Base-by-base conservation (phyloP, 2,797 vertebrate genomes). In the Orestias chungarensis region DNA sequence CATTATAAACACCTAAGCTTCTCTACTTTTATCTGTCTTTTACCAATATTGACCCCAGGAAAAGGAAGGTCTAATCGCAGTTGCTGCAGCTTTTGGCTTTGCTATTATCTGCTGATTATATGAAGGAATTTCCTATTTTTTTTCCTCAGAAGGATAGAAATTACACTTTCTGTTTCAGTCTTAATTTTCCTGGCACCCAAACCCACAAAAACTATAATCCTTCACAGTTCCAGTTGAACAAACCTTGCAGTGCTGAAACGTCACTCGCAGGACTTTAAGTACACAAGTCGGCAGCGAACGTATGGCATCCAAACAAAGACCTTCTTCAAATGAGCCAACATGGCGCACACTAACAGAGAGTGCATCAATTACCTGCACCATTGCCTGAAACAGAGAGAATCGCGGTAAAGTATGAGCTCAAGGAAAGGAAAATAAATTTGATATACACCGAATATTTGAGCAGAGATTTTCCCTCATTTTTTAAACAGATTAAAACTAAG, bases 191-290 rank as follows among this genome's bases (percentile, higher is more conserved):
- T 1, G 7, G 12, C 23, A 62, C n/a, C 12, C 35, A 40, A 42
- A 42, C 2, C 8, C n/a, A 25, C 4, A 40, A 40, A 52, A 25
- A 25, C 50, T 14, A 12, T 27, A 27, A 25, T 12, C 3, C 1
- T 27, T 25, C 12, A 52, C 15, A 67, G n/a, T 0, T 35, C 1
- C 31, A 6, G 1, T 43, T 29, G 64, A 18, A 77, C 86, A 5
- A 20, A 91, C 91, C 89, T 92, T 99, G 90, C 98, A 99, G 87
- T 99, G 97, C 49, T 93, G 93, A 86, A 99, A 99, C 0, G 95
- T 95, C 84, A 93, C 93, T 89, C 91, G 96, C 35, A 99, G 85
- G 27, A 99, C 73, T 8, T 94, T 93, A 38, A 99, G 94, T 64
- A 97, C 75, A 0, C 93, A 96, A 42, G 90, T 72, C 0, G 96